A percentile compares a stretch with the other conserved stretches of the same genome.
Evolutionary conservation across 2,797 vertebrate genomes (phyloP).

Genomic region (Diplodus puntazzo): DNA sequence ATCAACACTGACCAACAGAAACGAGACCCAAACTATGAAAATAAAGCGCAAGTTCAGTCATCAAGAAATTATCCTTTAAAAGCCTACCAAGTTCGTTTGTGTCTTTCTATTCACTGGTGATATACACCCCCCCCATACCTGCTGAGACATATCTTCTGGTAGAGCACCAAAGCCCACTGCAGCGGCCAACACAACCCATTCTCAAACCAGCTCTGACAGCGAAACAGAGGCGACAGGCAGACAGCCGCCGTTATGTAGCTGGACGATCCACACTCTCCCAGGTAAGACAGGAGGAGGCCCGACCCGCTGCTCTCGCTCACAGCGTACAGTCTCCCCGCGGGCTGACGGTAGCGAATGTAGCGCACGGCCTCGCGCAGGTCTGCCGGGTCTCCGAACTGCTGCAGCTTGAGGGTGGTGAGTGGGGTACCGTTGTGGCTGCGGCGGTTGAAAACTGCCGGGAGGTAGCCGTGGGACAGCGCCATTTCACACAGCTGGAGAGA

Average conservation of each 20-base stretch:
- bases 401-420: slow-evolving; percentile 87
- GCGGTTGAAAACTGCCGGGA: slow-evolving; percentile 89
- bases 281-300: slow-evolving; percentile 89
- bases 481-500: slow-evolving; percentile 85
- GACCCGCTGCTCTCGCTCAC: slow-evolving; percentile 89
- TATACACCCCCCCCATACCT: slow-evolving; percentile 74
- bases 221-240: slow-evolving; percentile 89
- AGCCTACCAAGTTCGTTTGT: background rate
- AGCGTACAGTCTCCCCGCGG: slow-evolving; percentile 85
- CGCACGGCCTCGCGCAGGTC: slow-evolving; percentile 88
- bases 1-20: background rate
- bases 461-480: slow-evolving; percentile 86
- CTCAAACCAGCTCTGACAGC: slow-evolving; percentile 90
- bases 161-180: slow-evolving; percentile 83
- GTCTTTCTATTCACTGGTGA: background rate
- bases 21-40: background rate
- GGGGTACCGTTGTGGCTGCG: slow-evolving; percentile 88
- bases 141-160: slow-evolving; percentile 89
- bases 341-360: slow-evolving; percentile 88
- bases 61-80: background rate
- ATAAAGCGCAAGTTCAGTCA: background rate
- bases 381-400: slow-evolving; percentile 89
- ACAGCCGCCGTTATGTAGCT: slow-evolving; percentile 89
- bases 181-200: slow-evolving; percentile 83
- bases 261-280: slow-evolving; percentile 90